Evolutionary conservation across 2,797 vertebrate genomes (phyloP), one percentile per base, ranked within the genome.

Genomic region (Myotis planiceps): DNA sequence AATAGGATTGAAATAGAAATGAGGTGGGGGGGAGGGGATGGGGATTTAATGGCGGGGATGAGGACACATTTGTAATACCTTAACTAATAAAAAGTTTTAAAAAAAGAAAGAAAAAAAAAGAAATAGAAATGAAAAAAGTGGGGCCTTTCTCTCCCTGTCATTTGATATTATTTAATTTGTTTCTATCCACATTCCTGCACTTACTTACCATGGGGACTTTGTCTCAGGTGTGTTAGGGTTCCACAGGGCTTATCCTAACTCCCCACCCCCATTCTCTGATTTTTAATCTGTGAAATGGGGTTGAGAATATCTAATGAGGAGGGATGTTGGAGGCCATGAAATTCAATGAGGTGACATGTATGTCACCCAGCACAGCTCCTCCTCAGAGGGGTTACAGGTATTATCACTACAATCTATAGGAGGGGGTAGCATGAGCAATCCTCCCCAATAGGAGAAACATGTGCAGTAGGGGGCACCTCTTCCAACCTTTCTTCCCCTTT

Each of bases 371-470:
- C 55, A 5, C 5, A 18, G 32, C 14, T 39, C 72, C 14, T 92
- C 49, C 53, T 15, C 0, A 29, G 74, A 63, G 87, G 25, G 60
- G 1, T 13, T 16, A 5, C 5, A n/a, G 15, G 7, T 2, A 1
- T 37, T 9, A 9, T 21, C 19, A 5, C 18, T 34, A 9, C 13
- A 37, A 5, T 27, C 68, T 32, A 60, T 6, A 34, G 58, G 63
- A 39, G 1, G 51, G 19, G 2, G 9, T 9, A 23, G 6, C 12
- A 9, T 42, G 19, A n/a, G 16, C 29, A 14, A 5, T 9, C 4
- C 27, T 9, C 34, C 7, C 15, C 2, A 0, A 55, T 5, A 34
- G 34, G 42, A 37, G 47, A 16, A 51, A n/a, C 27, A 12, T 0
- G 8, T 8, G 1, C 25, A 23, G 27, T 3, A 51, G 25, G 53